Evolutionary conservation across 2,113 vertebrate species (phyloP), one percentile per base, ranked within the genome.

Genomic region (Heteronetta atricapilla): DNA sequence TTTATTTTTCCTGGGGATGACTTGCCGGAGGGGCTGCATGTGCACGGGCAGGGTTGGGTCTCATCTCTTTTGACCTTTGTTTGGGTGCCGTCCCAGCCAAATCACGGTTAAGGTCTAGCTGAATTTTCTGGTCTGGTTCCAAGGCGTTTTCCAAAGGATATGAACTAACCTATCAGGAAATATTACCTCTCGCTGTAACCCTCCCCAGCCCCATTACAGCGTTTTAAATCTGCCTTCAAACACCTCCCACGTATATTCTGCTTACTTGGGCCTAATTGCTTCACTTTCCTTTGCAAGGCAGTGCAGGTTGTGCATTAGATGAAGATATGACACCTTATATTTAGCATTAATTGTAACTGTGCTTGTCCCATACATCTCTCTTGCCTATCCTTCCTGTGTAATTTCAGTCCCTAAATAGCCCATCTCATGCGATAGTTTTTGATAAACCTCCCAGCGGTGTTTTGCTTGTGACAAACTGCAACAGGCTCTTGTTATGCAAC

Each of bases 381-480:
- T 94, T 88, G 74, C 86, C 63, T 66, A 72, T 89, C 76, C 84
- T 88, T 94, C 95, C 94, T 94, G 76, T 95, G 95, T 96, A 95
- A 97, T 97, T 97, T 94, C 67, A 92, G 81, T 97, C 95, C 81
- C 92, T 93, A 95, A 98, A 97, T 95, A 97, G 93, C 70, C 92
- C 78, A 74, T 90, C 86, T 97, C 91, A 81, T 84, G 86, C 84
- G 92, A 89, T 22, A 88, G 83, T 93, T 92, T 96, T 92, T 93
- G 96, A 94, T 91, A 94, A 87, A 82, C 85, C 95, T 93, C 89
- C 82, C 67, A 85, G 82, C 36, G 40, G 70, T 82, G 28, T 85
- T 94, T 92, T 92, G 73, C 9, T 25, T 68, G 73, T 72, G 90
- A 82, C 88, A 95, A 95, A 93, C 86, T 95, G 83, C 94, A 95